Base-by-base conservation (phyloP, 2,113 vertebrate species). In the Pungitius pungitius region DNA sequence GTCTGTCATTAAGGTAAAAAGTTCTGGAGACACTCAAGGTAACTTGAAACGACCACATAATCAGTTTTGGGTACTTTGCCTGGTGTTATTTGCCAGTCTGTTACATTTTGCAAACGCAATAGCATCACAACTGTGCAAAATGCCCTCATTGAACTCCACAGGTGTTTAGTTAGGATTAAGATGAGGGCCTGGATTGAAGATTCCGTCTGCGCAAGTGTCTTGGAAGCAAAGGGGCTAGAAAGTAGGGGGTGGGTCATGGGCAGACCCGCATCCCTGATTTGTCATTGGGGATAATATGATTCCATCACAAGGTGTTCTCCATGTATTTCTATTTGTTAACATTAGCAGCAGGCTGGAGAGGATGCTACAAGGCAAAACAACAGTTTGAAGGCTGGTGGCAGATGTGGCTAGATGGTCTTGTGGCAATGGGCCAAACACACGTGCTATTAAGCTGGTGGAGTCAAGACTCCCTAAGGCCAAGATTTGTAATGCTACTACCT, bases 321-420 rank as follows among this genome's bases (percentile, higher is more conserved):
- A 26, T 57, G 40, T 42, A 49, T 35, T 65, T 33, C 3, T 63
- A 26, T 72, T 75, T 77, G 43, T 55, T 27, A 22, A 64, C 4
- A 20, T 37, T 81, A 37, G 65, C 45, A 60, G 27, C 24, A 17
- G 13, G 39, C 8, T 43, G 42, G 24, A 45, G 33, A 37, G 24
- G 22, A 8, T 18, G 43, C 74, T 24, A 60, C 24, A 52, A n/a
- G 18, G 39, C 27, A 49, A 61, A 10, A 18, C 37, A 6, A 11
- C 7, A 8, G 26, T 33, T 27, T 65, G 15, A 63, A 58, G 24
- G 3, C 6, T 75, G 51, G 9, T 59, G 49, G 40, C 26, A 55
- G 64, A 20, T 1, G 9, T 26, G 54, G 20, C 30, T 42, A 7
- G 8, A 43, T 45, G 35, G n/a, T 45, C 22, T n/a, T 14, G 8